Evolutionary conservation across 2,888 invertebrate genomes (phyloP), one percentile per base, ranked within the genome.

Genomic region (Panzeria rudis): DNA sequence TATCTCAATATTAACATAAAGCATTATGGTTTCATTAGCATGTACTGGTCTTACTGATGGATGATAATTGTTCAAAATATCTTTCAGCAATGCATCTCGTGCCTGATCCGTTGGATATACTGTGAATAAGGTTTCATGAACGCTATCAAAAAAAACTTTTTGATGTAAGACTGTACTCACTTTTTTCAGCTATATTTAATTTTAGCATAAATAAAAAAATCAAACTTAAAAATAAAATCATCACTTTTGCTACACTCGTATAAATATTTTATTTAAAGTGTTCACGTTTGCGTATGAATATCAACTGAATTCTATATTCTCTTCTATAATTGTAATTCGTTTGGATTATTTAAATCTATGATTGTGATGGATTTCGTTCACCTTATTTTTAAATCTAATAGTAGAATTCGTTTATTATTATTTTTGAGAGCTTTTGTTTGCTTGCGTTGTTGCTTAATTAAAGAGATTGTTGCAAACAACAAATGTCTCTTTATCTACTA

Each of bases 41-140:
- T 47, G 76, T 17, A 78, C 86, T 3, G 88, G 88, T 61, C 87
- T 83, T 3, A 77, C 50, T 7, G 80, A 78, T 6, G 87, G 78
- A 64, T 88, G 80, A 69, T 88, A 88, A 66, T 87, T 86, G 6
- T 69, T 83, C 29, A 88, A 87, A n/a, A 88, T 73, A 61, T 86
- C 84, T 13, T 86, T 85, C 15, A 87, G 47, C 0, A 88, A 81
- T 11, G 83, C 64, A 61, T 86, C 84, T 8, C 86, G 84, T 7
- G 80, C 75, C 7, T 77, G 59, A 69, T 69, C 71, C 6, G 66
- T 13, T 15, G 79, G 17, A 52, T 72, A 76, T 23, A 47, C 81
- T 86, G 38, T 2, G 66, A 73, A 52, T 17, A n/a, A 44, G n/a
- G 35, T 29, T 54, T 41, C 8, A 38, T 23, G 20, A 35, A 35